Base-by-base conservation (phyloP, 1,140 invertebrate species). In the Heliconius congener region DNA sequence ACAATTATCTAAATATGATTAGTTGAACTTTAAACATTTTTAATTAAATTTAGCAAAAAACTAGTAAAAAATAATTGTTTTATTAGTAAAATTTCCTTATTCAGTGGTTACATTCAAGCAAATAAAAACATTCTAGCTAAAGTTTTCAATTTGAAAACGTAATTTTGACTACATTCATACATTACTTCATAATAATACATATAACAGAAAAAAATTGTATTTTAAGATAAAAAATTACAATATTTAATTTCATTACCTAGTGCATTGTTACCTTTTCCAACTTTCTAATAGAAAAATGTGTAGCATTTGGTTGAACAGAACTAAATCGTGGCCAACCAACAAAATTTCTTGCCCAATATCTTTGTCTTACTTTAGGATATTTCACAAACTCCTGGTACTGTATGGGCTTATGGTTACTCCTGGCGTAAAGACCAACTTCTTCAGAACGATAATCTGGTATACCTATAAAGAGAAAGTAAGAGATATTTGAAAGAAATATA, bases 341-440 rank as follows among this genome's bases (percentile, higher is more conserved):
- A 94, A 96, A 99, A 95, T 99, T 99, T 86, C 99, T 95, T 0
- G 98, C 98, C 99, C 99, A 99, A 91, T 99, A 99, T 76, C 98
- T 95, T 93, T 97, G 96, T 76, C 98, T 95, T 5, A 96, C 94
- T 82, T 95, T 87, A 4, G 96, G 90, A 79, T 96, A 97, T 77
- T 96, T 96, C 3, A 99, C 92, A 95, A 99, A 99, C 82, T 99
- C 97, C 91, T 96, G 96, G 87, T 97, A 97, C 82, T 97, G 96
- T 50, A 99, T 96, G 0, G 99, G 99, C 87, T 97, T 96, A 81
- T 96, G 96, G 84, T 97, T 97, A 78, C 96, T 97, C 4, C 97
- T 96, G 6, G 98, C 98, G 94, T 99, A 99, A 27, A 99, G 95
- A 0, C 99, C 99, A 27, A 99, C 98, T 79, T 96, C 97, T 94